Evolutionary conservation across 2,113 vertebrate genomes (phyloP), one percentile per base, ranked within the genome.

Genomic region (Peromyscus leucopus): DNA sequence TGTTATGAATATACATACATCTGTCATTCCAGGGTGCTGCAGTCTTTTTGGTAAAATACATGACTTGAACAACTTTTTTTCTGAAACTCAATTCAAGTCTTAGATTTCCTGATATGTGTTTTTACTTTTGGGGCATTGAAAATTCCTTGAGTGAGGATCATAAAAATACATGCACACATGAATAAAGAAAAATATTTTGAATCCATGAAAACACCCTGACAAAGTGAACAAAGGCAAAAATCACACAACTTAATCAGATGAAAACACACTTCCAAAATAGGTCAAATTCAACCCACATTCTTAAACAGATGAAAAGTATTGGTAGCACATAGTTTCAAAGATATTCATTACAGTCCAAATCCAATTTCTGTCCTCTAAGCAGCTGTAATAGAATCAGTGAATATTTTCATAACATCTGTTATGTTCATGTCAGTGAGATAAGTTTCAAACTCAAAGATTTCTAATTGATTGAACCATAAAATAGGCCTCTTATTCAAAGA

Each of bases 401-500:
- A 76, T 36, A 94, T 95, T 95, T 96, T 26, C 42, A 85, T 94
- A 88, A 76, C 93, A 94, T 22, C n/a, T 96, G 97, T 96, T 94
- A 92, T 89, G 31, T 19, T 93, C 2, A 91, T 89, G 39, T 93
- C 88, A 97, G 12, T 55, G 57, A 97, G 75, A 96, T 90, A 96
- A 84, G 59, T 90, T 97, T 94, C 42, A 94, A 48, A 83, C 26
- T 48, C 74, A 96, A 94, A 96, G 71, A 95, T 92, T 97, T 63
- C 36, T 97, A 96, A 97, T 84, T 96, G 90, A 96, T 97, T 98
- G 96, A 42, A 95, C 61, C 61, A 96, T 94, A 97, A 98, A 96
- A 96, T 96, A 95, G 96, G 17, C 4, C 36, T 95, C 96, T 84
- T 96, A 3, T 98, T 98, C 86, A 97, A 97, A 86, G 84, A 95